Evolutionary conservation across 2,797 vertebrate genomes (phyloP).

Genomic region (Carcharodon carcharias): DNA sequence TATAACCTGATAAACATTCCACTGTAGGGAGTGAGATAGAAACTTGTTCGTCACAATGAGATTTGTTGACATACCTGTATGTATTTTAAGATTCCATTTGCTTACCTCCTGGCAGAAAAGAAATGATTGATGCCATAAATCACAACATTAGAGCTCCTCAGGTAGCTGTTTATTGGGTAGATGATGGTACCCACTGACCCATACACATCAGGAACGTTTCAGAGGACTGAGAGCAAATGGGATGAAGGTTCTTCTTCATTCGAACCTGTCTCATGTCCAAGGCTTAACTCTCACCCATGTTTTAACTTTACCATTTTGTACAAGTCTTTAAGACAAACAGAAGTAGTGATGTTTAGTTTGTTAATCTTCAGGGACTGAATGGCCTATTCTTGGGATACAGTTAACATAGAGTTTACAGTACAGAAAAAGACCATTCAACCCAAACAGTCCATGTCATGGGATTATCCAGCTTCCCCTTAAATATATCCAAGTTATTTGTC

Average conservation of each 20-base stretch:
- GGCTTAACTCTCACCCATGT: neutral
- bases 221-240: neutral
- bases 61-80: neutral
- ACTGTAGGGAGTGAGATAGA: neutral
- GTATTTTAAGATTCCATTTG: neutral
- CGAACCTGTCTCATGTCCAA: neutral
- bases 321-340: neutral
- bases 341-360: neutral
- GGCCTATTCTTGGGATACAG: neutral
- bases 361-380: neutral
- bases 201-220: neutral
- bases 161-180: neutral
- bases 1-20: neutral
- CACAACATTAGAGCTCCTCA: neutral
- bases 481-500: no score
- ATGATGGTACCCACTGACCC: neutral
- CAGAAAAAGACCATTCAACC: neutral
- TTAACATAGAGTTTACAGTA: neutral
- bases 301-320: neutral
- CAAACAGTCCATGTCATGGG: neutral
- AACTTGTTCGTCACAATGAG: neutral
- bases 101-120: neutral
- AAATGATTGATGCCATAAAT: neutral
- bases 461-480: no score
- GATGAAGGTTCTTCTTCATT: neutral